These are phyloP conservation scores for Phasia obesa DNA, from an alignment of 2,888 invertebrate genomes.

Conservation along the genomic window DNA sequence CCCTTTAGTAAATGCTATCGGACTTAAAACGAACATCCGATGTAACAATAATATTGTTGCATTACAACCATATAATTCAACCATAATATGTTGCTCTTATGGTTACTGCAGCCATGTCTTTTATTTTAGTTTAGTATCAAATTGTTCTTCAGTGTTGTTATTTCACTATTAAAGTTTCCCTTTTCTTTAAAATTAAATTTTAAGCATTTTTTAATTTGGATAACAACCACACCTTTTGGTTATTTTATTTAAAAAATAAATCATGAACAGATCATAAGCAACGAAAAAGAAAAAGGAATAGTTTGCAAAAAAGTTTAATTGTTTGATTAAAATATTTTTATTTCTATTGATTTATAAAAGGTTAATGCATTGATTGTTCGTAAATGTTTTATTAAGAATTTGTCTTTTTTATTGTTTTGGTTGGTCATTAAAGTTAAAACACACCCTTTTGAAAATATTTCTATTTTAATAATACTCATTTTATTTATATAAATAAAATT, in stretches of 20 bases:
- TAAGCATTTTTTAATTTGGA: neutral
- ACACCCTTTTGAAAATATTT: conserved; percentile 30
- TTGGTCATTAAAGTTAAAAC: conserved; percentile 32
- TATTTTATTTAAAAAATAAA: conserved; percentile 22
- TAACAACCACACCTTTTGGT: too few relatives aligned
- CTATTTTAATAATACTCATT: neutral
- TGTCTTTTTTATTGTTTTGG: neutral
- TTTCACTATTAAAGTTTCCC: conserved; percentile 15
- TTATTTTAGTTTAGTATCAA: too few relatives aligned
- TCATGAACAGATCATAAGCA: conserved; percentile 19
- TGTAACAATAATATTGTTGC: too few relatives aligned
- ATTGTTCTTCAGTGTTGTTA: conserved; percentile 32
- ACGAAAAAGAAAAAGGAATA: conserved; percentile 9
- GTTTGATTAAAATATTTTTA: conserved; percentile 39
- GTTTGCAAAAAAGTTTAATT: conserved; percentile 37
- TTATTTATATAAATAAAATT: neutral
- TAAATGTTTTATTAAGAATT: conserved; percentile 11
- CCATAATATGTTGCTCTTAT: too few relatives aligned
- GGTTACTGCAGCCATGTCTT: too few relatives aligned
- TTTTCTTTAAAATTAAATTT: neutral
- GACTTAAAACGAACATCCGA: too few relatives aligned
- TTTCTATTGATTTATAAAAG: conserved; percentile 58
- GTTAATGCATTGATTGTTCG: conserved; percentile 20
- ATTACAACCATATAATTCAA: too few relatives aligned
- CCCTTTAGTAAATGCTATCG: too few relatives aligned